These are phyloP conservation scores for Gandaritis pyraliata DNA, from an alignment of 2,888 invertebrate species.

Conservation along the genomic window DNA sequence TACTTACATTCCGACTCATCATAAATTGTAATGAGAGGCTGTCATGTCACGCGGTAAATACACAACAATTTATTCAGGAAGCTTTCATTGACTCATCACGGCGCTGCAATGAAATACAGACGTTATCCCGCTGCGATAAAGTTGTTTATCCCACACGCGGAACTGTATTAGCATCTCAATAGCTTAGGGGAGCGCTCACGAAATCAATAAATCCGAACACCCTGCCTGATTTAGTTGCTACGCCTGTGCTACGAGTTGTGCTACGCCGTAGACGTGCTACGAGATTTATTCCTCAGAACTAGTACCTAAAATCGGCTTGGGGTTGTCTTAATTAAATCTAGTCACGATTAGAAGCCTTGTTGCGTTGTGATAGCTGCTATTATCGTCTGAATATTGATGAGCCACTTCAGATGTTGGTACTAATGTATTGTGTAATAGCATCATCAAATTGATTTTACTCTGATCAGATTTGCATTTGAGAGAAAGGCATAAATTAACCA, in stretches of 20 bases:
- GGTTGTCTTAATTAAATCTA: constrained; percentile 19
- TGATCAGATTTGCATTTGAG: constrained; percentile 17
- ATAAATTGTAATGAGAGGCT: constrained; percentile 46
- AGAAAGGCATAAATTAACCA: constrained; percentile 2
- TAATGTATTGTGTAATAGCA: constrained; percentile 19
- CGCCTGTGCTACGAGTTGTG: constrained; percentile 41
- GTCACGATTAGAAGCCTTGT: constrained; percentile 17
- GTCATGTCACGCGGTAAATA: constrained; percentile 46
- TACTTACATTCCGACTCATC: constrained; percentile 41
- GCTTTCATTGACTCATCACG: constrained; percentile 48
- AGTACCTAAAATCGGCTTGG: constrained; percentile 25
- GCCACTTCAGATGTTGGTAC: constrained; percentile 22
- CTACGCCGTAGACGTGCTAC: constrained; percentile 48
- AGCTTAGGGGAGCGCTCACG: constrained; percentile 48
- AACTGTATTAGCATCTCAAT: constrained; percentile 56
- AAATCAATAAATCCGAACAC: constrained; percentile 59
- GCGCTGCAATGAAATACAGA: constrained; percentile 36
- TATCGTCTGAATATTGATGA: constrained; percentile 25
- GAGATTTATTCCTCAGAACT: constrained; percentile 26
- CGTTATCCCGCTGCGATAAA: constrained; percentile 41
- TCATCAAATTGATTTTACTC: constrained; percentile 22
- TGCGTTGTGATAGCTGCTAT: constrained; percentile 19
- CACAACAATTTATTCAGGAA: constrained; percentile 46
- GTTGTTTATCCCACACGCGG: constrained; percentile 44
- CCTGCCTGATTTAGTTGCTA: constrained; percentile 50